Base-by-base conservation (phyloP, 2,113 vertebrate species). In the Spheniscus mendiculus region DNA sequence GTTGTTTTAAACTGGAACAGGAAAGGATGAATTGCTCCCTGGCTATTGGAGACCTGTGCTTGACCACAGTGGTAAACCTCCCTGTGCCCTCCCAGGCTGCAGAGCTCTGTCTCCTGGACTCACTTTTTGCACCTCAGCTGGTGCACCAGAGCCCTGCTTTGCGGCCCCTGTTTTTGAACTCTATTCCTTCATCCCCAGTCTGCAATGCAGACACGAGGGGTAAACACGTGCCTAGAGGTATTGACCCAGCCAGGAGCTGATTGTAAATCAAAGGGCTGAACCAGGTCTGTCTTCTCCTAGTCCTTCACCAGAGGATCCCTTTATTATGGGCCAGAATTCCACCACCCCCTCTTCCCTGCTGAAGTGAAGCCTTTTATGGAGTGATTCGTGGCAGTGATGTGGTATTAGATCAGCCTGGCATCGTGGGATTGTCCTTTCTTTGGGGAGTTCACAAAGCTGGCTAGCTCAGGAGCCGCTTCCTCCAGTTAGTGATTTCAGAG, bases 401-500 rank as follows among this genome's bases (percentile, higher is more conserved):
- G 15, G 13, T 34, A 25, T 63, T 72, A 71, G 85, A 66, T 91
- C 65, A 72, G 50, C 44, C 38, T 17, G 9, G 11, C 72, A 55
- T 61, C 11, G 10, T 69, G 87, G 70, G 38, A 38, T 56, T 89
- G 91, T 29, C 69, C 55, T 83, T 95, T 69, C 61, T 71, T 50
- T 59, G 29, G 38, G n/a, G 58, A 93, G 88, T 40, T 83, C 55
- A 90, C 74, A 76, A 86, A 86, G 55, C 90, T 89, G 59, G 40
- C 56, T 87, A 47, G 73, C 52, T 91, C 67, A 71, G 87, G 50
- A 84, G 69, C 67, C 1, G 2, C 69, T 87, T 84, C 73, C 17
- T 94, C 69, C 47, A 44, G 56, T 56, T 87, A 84, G 77, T 89
- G 73, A 71, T 93, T 96, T 73, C 38, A 62, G 91, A 81, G 77